Evolutionary conservation across 2,797 vertebrate species (phyloP), one percentile per base, ranked within the genome.

Genomic region (Cichlasoma orientale): DNA sequence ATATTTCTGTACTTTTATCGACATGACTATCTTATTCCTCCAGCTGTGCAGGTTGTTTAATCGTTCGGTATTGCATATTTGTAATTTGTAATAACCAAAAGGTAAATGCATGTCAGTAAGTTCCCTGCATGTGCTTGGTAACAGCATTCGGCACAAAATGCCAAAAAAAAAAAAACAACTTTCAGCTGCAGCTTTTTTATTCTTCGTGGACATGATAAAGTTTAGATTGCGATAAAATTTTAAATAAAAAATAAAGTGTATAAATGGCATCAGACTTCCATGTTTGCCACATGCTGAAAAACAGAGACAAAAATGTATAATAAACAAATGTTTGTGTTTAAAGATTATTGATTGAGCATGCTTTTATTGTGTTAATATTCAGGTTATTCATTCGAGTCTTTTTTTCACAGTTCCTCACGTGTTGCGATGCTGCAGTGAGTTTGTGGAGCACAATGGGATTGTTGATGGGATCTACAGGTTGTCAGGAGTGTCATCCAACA

Each of bases 381-480:
- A 27, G 13, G 2, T 3, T 11, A 23, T 44, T 63, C 3, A 72
- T 52, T 6, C 33, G 5, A 71, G 13, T 66, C 3, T 18, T 44
- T 14, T 38, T 19, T 52, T 56, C 53, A 33, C 90, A 99, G 98
- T 99, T 84, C 98, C 98, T 6, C 96, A 95, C 89, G 98, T 99
- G 12, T 86, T 99, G 66, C 93, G 92, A 56, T 95, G 93, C 94
- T 99, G 98, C 91, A 95, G 97, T 0, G 95, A 97, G 86, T 99
- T 99, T 56, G 95, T 99, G 33, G 97, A 99, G 90, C 93, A 95
- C 7, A 88, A 98, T 14, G 98, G 98, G 1, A 86, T 99, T 27
- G 97, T 98, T 79, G 98, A 99, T 0, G 98, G 98, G 0, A 99
- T 99, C 86, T 99, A 99, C 90, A 94, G 98, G 63, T 93, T 99